Evolutionary conservation across 2,888 invertebrate species (phyloP).

Genomic region (Carabus problematicus): DNA sequence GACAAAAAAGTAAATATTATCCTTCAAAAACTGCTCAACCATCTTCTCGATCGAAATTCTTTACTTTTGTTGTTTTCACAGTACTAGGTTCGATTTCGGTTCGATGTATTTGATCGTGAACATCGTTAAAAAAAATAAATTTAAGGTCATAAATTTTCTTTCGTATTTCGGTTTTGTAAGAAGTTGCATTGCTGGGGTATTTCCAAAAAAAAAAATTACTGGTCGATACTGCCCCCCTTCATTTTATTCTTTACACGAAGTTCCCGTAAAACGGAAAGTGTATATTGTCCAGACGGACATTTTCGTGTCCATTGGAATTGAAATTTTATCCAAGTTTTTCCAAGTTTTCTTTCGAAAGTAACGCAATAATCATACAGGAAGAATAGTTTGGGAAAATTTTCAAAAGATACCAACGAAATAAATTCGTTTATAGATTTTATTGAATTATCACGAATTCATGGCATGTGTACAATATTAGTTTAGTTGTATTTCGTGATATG

Average conservation of each 20-base stretch:
- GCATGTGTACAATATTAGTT: too few species aligned
- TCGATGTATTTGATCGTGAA: slow-evolving; percentile 28
- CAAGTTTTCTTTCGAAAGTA: background rate
- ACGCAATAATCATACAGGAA: slow-evolving; percentile 5
- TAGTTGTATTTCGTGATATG: too few species aligned
- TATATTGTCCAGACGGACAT: slow-evolving; percentile 1
- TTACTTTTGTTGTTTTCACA: too few species aligned
- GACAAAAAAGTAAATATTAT: too few species aligned
- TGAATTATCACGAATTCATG: too few species aligned
- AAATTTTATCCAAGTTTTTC: slow-evolving; percentile 21
- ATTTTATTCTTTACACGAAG: slow-evolving; percentile 17
- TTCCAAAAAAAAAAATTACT: too few species aligned
- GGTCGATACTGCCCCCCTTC: background rate
- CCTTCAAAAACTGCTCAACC: too few species aligned
- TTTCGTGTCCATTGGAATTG: slow-evolving; percentile 11
- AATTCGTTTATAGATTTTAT: too few species aligned
- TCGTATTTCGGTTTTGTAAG: slow-evolving; percentile 15
- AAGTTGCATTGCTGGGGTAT: background rate
- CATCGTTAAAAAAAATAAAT: slow-evolving; percentile 13
- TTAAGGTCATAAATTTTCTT: slow-evolving; percentile 25
- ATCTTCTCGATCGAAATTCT: too few species aligned
- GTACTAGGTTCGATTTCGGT: too few species aligned
- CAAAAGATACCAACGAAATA: too few species aligned
- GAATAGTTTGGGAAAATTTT: too few species aligned
- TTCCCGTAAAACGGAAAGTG: slow-evolving; percentile 6